These are phyloP conservation scores for Anorthoa munda DNA, from an alignment of 2,888 invertebrate genomes.

Conservation along the genomic window DNA sequence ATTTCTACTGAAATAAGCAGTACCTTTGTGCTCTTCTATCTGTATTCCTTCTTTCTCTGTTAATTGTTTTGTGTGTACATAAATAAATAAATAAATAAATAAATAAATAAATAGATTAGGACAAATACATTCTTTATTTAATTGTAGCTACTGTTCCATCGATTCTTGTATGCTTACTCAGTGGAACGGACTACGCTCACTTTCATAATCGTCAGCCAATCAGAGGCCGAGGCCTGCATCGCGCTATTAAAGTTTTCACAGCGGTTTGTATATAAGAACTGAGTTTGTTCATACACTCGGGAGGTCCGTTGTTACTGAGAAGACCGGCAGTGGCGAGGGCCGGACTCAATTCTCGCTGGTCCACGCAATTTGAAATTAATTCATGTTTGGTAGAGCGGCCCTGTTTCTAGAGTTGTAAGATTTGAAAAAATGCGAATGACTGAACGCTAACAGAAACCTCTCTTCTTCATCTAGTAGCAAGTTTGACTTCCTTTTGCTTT, in stretches of 20 bases:
- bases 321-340: slow-evolving; percentile 88
- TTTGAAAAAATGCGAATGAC: slow-evolving; percentile 72
- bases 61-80: no score
- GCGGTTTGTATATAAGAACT: slow-evolving; percentile 65
- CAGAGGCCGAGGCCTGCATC: slow-evolving; percentile 70
- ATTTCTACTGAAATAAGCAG: no score
- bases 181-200: slow-evolving; percentile 63
- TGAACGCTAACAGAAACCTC: slow-evolving; percentile 76
- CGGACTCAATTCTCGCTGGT: slow-evolving; percentile 87
- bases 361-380: slow-evolving; percentile 77
- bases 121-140: slow-evolving; percentile 12
- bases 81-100: no score
- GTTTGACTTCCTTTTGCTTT: slow-evolving; percentile 86
- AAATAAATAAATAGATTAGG: no score
- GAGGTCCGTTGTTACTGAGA: slow-evolving; percentile 89
- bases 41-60: no score
- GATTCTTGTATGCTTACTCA: slow-evolving; percentile 44
- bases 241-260: slow-evolving; percentile 75
- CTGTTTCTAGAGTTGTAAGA: slow-evolving; percentile 76
- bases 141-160: slow-evolving; percentile 40
- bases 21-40: no score
- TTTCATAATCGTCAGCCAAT: slow-evolving; percentile 74
- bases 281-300: slow-evolving; percentile 52
- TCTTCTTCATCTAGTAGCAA: slow-evolving; percentile 89
- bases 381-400: slow-evolving; percentile 84